A percentile compares a stretch with the other conserved stretches of the same genome.
phyloP scores from a whole-genome alignment of 2,888 invertebrate species.

The Eulithis prunata region DNA sequence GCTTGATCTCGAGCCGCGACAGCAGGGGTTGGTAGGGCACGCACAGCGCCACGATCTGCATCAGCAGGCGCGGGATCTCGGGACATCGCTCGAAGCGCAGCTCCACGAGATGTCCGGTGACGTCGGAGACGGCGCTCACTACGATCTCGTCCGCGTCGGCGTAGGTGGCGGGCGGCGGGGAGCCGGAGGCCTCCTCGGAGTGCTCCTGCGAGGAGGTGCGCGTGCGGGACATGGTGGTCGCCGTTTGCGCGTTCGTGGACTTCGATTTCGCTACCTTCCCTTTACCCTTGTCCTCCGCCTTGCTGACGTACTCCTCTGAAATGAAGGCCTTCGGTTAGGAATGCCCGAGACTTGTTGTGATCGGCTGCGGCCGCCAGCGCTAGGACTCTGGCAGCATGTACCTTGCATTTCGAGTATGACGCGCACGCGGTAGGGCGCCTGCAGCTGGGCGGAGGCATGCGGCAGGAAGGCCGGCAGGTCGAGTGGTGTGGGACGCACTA shows the following conservation, averaged over 20 bases:
- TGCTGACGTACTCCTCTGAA: conserved; percentile 40
- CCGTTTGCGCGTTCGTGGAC: not conserved
- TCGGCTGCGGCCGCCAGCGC: too few relatives aligned
- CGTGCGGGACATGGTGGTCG: conserved; percentile 5
- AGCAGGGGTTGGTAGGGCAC: conserved; percentile 43
- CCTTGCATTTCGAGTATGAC: conserved; percentile 31
- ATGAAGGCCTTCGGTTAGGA: not conserved
- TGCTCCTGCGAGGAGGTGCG: conserved; percentile 9
- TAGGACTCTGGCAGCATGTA: not conserved
- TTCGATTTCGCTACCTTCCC: conserved; percentile 13
- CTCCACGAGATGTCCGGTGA: conserved; percentile 37
- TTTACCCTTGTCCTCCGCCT: conserved; percentile 29
- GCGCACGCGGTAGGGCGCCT: conserved; percentile 42
- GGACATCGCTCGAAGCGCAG: conserved; percentile 33
- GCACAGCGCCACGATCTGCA: conserved; percentile 45
- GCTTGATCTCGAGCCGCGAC: conserved; percentile 38
- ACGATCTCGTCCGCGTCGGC: conserved; percentile 7
- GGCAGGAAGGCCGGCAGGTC: conserved; percentile 46
- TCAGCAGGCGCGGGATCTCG: conserved; percentile 43
- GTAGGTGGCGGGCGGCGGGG: conserved; percentile 1
- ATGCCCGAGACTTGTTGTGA: not conserved
- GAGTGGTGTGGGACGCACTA: conserved; percentile 37
- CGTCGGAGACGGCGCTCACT: conserved; percentile 26
- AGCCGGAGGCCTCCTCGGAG: not conserved
- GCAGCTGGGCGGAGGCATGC: conserved; percentile 46